These are phyloP conservation scores for Agrypnus murinus DNA, from an alignment of 2,888 invertebrate genomes.

Conservation along the genomic window DNA sequence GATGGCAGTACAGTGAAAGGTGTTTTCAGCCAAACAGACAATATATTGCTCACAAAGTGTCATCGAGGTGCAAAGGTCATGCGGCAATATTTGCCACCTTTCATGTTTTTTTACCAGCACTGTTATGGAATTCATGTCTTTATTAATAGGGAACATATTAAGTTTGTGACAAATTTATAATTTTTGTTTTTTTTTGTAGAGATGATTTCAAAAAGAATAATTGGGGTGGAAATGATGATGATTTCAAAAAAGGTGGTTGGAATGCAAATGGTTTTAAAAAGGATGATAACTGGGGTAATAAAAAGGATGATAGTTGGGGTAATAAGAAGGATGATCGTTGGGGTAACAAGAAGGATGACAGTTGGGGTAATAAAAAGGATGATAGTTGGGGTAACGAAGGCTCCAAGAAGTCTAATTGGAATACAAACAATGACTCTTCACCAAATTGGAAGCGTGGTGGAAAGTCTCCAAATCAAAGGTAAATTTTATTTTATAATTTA, in stretches of 20 bases:
- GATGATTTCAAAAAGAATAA: slow-evolving; percentile 27
- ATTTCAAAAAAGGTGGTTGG: slow-evolving; percentile 24
- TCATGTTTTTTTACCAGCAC: no score
- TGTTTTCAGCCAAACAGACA: no score
- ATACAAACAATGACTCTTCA: slow-evolving; percentile 1
- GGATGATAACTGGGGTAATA: slow-evolving; percentile 30
- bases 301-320: slow-evolving; percentile 15
- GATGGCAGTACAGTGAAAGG: no score
- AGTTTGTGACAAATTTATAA: no score
- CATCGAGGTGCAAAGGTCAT: no score
- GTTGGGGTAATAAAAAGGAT: slow-evolving; percentile 19
- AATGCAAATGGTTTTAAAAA: slow-evolving; percentile 19
- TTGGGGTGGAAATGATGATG: slow-evolving; percentile 6
- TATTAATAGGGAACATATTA: no score
- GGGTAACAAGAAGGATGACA: slow-evolving; percentile 26
- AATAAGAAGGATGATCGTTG: neutral
- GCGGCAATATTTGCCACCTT: no score
- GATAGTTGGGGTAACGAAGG: neutral
- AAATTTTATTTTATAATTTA: neutral
- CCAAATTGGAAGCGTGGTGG: slow-evolving; percentile 1
- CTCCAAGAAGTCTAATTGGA: slow-evolving; percentile 8
- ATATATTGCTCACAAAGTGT: no score
- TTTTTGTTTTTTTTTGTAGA: slow-evolving; percentile 15
- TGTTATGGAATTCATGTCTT: no score
- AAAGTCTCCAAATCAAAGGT: slow-evolving; percentile 25